These are phyloP conservation scores for Andrena trimmerana DNA, from an alignment of 2,888 invertebrate species.

Conservation along the genomic window DNA sequence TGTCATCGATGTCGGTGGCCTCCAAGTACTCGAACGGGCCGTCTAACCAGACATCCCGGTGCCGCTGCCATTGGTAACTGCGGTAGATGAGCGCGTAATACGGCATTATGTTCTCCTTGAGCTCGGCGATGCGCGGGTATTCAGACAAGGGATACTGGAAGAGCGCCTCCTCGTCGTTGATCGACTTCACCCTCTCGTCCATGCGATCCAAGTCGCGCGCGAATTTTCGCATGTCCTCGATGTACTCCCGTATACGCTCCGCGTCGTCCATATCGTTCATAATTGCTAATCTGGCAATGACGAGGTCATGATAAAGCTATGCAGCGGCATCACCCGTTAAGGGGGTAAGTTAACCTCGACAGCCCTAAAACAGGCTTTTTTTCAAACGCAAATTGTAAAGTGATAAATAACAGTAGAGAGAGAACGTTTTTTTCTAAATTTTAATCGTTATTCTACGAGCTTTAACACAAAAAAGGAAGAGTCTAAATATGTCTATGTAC, in stretches of 20 bases:
- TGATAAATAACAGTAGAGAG: no score
- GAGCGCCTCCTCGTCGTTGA: constrained; percentile 94
- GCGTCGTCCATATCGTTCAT: constrained; percentile 95
- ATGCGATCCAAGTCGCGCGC: constrained; percentile 91
- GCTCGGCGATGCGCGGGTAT: constrained; percentile 92
- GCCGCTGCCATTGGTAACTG: constrained; percentile 91
- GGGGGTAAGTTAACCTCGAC: no score
- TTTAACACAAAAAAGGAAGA: no score
- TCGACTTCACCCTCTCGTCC: constrained; percentile 92
- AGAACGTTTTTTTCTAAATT: no score
- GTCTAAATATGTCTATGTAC: no score
- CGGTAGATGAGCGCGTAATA: constrained; percentile 90
- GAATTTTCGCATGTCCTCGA: constrained; percentile 91
- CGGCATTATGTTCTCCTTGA: constrained; percentile 89
- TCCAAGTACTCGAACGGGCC: constrained; percentile 96
- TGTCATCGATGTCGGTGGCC: constrained; percentile 91
- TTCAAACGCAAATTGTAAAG: no score
- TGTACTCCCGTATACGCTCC: constrained; percentile 91
- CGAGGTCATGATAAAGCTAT: not conserved
- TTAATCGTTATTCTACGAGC: no score
- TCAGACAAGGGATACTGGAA: constrained; percentile 92
- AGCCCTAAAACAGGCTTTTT: no score
- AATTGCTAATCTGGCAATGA: constrained; percentile 86
- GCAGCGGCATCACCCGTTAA: no score
- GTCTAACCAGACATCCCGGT: constrained; percentile 95